Evolutionary conservation across 2,113 vertebrate genomes (phyloP).

Genomic region (Vombatus ursinus): DNA sequence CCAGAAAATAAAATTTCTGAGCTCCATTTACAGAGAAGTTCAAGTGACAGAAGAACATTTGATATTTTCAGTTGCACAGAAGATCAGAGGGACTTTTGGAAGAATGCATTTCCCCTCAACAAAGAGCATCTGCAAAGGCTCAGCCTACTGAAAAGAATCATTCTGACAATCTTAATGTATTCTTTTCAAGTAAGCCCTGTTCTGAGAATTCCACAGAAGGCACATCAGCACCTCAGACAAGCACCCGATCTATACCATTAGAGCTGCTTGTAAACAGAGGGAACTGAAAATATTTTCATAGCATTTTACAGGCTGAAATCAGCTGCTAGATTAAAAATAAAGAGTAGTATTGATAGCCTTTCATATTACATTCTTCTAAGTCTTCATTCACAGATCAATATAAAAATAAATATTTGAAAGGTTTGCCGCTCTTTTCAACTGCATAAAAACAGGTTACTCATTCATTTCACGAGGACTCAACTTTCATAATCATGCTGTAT

Average conservation of each 20-base stretch:
- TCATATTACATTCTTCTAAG: conserved; percentile 57
- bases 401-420: conserved; percentile 75
- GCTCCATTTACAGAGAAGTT: conserved; percentile 65
- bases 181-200: conserved; percentile 76
- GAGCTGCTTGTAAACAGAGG: conserved; percentile 72
- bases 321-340: conserved; percentile 61
- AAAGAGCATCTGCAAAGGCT: conserved; percentile 72
- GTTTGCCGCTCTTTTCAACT: conserved; percentile 53
- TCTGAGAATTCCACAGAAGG: conserved; percentile 76
- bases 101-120: conserved; percentile 76
- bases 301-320: conserved; percentile 66
- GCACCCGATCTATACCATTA: conserved; percentile 66
- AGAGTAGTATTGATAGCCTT: conserved; percentile 24
- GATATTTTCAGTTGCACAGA: conserved; percentile 78
- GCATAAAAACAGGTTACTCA: conserved; percentile 10
- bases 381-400: conserved; percentile 22
- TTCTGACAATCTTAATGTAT: conserved; percentile 79
- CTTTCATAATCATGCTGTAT: conserved; percentile 31
- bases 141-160: conserved; percentile 78
- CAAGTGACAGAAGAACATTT: conserved; percentile 64
- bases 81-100: conserved; percentile 75
- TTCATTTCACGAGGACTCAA: conserved; percentile 14
- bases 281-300: conserved; percentile 65
- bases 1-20: conserved; percentile 66
- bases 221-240: conserved; percentile 71